Evolutionary conservation across 1,140 invertebrate species (phyloP).

Genomic region (Orius insidiosus): DNA sequence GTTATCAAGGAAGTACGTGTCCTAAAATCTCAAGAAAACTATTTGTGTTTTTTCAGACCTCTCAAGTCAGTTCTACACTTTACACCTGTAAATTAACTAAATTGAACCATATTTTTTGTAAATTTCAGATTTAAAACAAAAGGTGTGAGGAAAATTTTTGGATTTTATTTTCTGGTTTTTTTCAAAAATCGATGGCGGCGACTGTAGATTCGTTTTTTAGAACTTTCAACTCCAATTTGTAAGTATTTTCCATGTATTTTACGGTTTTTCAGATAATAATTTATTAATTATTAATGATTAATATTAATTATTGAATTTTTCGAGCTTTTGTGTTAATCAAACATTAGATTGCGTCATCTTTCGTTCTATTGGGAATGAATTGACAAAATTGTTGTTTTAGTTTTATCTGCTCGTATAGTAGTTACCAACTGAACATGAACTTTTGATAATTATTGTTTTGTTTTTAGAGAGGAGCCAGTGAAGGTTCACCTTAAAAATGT

Average conservation of each 20-base stretch:
- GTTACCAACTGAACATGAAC: neutral
- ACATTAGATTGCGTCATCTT: neutral
- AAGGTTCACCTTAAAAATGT: slow-evolving; percentile 87
- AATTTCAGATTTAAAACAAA: no score
- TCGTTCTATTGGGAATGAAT: slow-evolving; percentile 4
- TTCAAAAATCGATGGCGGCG: slow-evolving; percentile 24
- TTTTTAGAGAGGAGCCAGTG: slow-evolving; percentile 56
- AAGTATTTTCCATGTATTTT: slow-evolving; percentile 20
- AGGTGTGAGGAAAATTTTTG: no score
- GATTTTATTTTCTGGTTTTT: neutral
- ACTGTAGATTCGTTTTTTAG: slow-evolving; percentile 25
- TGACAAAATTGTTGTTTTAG: neutral
- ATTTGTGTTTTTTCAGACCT: no score
- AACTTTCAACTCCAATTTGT: slow-evolving; percentile 28
- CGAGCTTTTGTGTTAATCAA: neutral
- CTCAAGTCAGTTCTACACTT: no score
- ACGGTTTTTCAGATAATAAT: no score
- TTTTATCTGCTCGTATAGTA: neutral
- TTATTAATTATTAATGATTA: no score
- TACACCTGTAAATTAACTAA: no score
- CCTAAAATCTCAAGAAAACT: no score
- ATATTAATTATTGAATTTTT: slow-evolving; percentile 2
- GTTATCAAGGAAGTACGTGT: no score
- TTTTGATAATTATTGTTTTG: neutral
- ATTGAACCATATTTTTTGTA: no score